These are phyloP conservation scores for Microctenopoma steveboyesi DNA, from an alignment of 2,797 vertebrate genomes.

Conservation along the genomic window DNA sequence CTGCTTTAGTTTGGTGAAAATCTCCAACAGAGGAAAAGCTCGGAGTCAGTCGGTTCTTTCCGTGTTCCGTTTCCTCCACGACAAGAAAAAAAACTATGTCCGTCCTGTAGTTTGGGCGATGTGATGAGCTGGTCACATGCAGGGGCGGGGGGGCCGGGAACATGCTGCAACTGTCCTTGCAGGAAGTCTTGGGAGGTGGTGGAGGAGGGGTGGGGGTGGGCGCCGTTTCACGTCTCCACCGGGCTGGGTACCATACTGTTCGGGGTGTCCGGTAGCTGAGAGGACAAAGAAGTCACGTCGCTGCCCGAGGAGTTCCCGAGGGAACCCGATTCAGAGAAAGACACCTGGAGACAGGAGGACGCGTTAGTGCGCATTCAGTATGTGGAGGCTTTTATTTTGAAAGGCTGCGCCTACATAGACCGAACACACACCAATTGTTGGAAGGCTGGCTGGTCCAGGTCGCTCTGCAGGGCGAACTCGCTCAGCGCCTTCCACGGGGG, in stretches of 20 bases:
- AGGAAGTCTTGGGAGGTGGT: slow-evolving; percentile 19
- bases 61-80: slow-evolving; percentile 52
- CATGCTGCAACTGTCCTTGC: slow-evolving; percentile 77
- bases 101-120: slow-evolving; percentile 57
- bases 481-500: slow-evolving; percentile 98
- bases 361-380: neutral
- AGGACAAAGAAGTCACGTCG: slow-evolving; percentile 91
- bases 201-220: neutral
- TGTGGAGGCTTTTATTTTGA: slow-evolving; percentile 27
- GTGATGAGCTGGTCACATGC: slow-evolving; percentile 88
- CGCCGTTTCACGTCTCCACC: slow-evolving; percentile 89
- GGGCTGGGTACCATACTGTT: slow-evolving; percentile 95
- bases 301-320: slow-evolving; percentile 91
- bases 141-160: slow-evolving; percentile 55
- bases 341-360: slow-evolving; percentile 79
- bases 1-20: slow-evolving; percentile 49
- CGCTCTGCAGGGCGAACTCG: slow-evolving; percentile 96
- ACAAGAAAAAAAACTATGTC: slow-evolving; percentile 32
- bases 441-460: slow-evolving; percentile 96
- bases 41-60: slow-evolving; percentile 59
- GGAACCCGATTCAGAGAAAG: slow-evolving; percentile 91
- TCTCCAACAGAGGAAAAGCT: slow-evolving; percentile 51
- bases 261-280: slow-evolving; percentile 92
- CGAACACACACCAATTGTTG: slow-evolving; percentile 90
- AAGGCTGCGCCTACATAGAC: neutral